phyloP scores from a whole-genome alignment of 1,140 invertebrate species.

The Aethina tumida region DNA sequence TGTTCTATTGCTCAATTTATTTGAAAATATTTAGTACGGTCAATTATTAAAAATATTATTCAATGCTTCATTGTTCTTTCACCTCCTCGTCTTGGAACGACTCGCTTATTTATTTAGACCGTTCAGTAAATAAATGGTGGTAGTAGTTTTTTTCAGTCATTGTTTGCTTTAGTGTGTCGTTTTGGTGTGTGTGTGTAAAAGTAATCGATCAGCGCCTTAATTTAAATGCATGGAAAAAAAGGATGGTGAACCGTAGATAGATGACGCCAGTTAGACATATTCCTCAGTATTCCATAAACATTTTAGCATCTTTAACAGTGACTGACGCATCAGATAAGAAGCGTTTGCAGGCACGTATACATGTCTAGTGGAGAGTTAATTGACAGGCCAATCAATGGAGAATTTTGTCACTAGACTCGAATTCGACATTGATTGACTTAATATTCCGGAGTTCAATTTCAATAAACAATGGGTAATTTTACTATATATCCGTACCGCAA shows the following conservation, averaged over 20 bases:
- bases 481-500: conserved; percentile 22
- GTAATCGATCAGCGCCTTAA: not conserved
- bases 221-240: conserved; percentile 10
- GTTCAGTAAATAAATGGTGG: too few relatives aligned
- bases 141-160: too few relatives aligned
- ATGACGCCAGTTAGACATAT: conserved; percentile 29
- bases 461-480: conserved; percentile 35
- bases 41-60: too few relatives aligned
- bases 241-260: conserved; percentile 22
- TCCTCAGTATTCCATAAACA: conserved; percentile 32
- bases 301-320: conserved; percentile 28
- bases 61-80: too few relatives aligned
- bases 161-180: too few relatives aligned
- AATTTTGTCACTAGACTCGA: conserved; percentile 32
- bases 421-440: conserved; percentile 34
- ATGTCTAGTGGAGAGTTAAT: conserved; percentile 34
- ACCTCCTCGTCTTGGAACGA: too few relatives aligned
- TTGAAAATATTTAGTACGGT: too few relatives aligned
- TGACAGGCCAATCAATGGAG: conserved; percentile 35
- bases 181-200: too few relatives aligned
- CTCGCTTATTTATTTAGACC: too few relatives aligned
- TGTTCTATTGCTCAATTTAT: too few relatives aligned
- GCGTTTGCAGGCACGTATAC: conserved; percentile 33
- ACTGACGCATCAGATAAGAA: conserved; percentile 34
- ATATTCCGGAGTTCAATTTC: conserved; percentile 32